Conservation (phyloP, 2,113 vertebrate genomes). For the Pelusios castaneus region DNA sequence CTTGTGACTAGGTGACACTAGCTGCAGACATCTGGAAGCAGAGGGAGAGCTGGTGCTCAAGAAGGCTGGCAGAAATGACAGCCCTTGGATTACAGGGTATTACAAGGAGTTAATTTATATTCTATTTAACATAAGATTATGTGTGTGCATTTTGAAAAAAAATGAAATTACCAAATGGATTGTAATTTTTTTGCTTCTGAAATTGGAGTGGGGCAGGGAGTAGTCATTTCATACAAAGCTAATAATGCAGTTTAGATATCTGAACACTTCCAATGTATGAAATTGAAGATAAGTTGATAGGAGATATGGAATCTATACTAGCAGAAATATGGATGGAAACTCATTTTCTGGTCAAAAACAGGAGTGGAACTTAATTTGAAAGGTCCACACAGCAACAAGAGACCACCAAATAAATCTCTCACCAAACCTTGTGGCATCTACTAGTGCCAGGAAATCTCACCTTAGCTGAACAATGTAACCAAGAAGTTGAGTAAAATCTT, state of each 20-base stretch:
- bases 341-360: background rate
- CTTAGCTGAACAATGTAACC: constrained; percentile 31
- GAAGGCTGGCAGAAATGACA: background rate
- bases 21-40: background rate
- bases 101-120: constrained; percentile 31
- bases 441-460: constrained; percentile 35
- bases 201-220: constrained; percentile 24
- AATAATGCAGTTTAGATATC: constrained; percentile 23
- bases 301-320: constrained; percentile 55
- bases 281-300: constrained; percentile 63
- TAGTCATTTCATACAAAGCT: background rate
- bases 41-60: background rate
- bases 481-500: constrained; percentile 18
- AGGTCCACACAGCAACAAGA: background rate
- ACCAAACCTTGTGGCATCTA: constrained; percentile 46
- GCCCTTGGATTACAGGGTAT: background rate
- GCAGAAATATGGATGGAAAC: constrained; percentile 12
- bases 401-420: constrained; percentile 51
- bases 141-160: background rate
- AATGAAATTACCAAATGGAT: constrained; percentile 16
- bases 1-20: background rate
- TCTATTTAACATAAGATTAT: constrained; percentile 51
- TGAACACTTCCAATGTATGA: constrained; percentile 10
- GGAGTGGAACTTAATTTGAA: background rate
- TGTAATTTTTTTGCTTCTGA: constrained; percentile 60